Evolutionary conservation across 2,113 vertebrate species (phyloP), one percentile per base, ranked within the genome.

Genomic region (Columba livia): DNA sequence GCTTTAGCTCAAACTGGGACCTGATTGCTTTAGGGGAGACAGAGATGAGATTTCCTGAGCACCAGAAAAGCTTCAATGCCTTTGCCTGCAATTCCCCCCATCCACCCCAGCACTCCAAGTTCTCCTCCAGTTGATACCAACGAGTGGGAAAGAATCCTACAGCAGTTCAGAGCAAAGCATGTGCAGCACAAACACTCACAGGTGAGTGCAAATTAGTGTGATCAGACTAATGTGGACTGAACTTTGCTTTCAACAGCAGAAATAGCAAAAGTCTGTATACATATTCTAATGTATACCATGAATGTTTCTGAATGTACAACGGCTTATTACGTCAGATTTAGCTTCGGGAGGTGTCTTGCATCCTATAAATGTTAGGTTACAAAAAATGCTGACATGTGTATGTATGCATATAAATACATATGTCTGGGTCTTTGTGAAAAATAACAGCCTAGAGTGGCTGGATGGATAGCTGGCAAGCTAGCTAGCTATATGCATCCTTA

Each of bases 11-110:
- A 40, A 9, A 65, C 91, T 94, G 94, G 89, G 91, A 88, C 85
- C 74, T 72, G 79, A 79, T 67, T 94, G 88, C 93, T 95, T 82
- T 69, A 94, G 82, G 90, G 81, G 74, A 94, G 93, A 53, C 70
- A 60, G 69, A 93, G 65, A 86, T 0, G 1, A 90, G 86, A 61
- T 61, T 87, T 86, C 40, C 42, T 42, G 75, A 94, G 56, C 23
- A 1, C 69, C 85, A 66, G 79, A 4, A 77, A 88, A 85, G 75
- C 79, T 91, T 47, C 86, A 28, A 29, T 36, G 69, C 70, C 61
- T 89, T 44, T 3, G 16, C 51, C 80, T 85, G 85, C 53, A 64
- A 12, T 48, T 87, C 57, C 34, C 58, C 54, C 28, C 74, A 36
- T 50, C 79, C 83, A 78, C 17, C 60, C 32, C 56, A 67, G 69